Conservation (phyloP, 1,140 invertebrate genomes). For the Teleopsis dalmanni region DNA sequence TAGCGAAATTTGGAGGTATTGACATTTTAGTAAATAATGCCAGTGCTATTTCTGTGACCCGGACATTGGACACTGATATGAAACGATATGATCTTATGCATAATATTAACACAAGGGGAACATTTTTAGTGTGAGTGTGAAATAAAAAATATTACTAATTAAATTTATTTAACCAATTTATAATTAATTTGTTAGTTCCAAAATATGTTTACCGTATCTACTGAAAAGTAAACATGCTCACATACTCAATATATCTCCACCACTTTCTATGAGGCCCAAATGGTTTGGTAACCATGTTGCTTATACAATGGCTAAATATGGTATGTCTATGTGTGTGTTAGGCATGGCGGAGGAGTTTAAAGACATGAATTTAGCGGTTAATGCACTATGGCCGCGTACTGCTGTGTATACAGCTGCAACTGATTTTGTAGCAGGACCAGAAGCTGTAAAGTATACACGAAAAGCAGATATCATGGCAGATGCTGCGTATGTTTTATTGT, state of each 20-base stretch:
- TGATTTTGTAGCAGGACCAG: slow-evolving; percentile 76
- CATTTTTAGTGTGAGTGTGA: slow-evolving; percentile 76
- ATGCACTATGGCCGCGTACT: slow-evolving; percentile 91
- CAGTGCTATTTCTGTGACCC: slow-evolving; percentile 89
- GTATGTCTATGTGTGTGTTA: slow-evolving; percentile 97
- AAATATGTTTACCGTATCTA: slow-evolving; percentile 80
- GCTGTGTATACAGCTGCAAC: slow-evolving; percentile 91
- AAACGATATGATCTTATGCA: slow-evolving; percentile 96
- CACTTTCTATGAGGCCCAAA: slow-evolving; percentile 74
- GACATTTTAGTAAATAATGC: slow-evolving; percentile 96
- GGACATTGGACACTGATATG: slow-evolving; percentile 84
- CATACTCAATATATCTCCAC: slow-evolving; percentile 90
- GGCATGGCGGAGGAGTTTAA: slow-evolving; percentile 91
- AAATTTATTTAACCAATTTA: background rate
- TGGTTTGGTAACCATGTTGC: slow-evolving; percentile 92
- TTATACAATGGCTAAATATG: slow-evolving; percentile 96
- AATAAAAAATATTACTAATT: background rate
- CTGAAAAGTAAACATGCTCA: slow-evolving; percentile 83
- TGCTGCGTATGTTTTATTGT: slow-evolving; percentile 86
- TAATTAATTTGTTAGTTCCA: slow-evolving; percentile 61
- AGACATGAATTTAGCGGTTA: slow-evolving; percentile 76
- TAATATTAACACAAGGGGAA: slow-evolving; percentile 82
- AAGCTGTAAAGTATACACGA: slow-evolving; percentile 53
- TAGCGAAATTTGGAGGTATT: slow-evolving; percentile 90
- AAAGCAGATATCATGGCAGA: slow-evolving; percentile 92